Evolutionary conservation across 2,888 invertebrate genomes (phyloP), one percentile per base, ranked within the genome.

Genomic region (Orthonevra nobilis): DNA sequence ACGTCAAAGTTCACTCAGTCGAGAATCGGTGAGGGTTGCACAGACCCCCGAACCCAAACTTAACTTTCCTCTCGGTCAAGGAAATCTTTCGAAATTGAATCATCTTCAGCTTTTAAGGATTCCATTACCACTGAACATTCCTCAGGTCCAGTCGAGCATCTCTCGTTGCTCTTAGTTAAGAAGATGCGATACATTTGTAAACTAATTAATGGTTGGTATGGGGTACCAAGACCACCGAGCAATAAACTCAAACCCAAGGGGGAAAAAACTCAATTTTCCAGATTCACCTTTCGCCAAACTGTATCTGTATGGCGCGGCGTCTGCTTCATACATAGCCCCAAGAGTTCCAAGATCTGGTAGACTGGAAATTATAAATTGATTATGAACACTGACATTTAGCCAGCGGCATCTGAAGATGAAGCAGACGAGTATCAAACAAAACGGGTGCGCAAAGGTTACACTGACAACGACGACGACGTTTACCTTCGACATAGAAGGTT

Each of bases 291-390:
- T 50, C 30, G 17, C 42, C 15, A 50, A 63, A 50, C 34, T 56
- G 56, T 26, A 52, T 52, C n/a, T n/a, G n/a, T n/a, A n/a, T n/a
- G n/a, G n/a, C n/a, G n/a, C n/a, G n/a, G 9, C 40, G 32, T 26
- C 14, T 7, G 12, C 42, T 50, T 50, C 56, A 69, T 75, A 69
- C 69, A 58, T 64, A 58, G 32, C 77, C 52, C 38, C 52, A 58
- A 54, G 77, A 70, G 70, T 40, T 42, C 42, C 70, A 50, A 40
- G 46, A 68, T 50, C 73, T 81, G 79, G 73, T 73, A 81, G 79
- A 81, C 73, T 81, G 73, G 73, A 81, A 68, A 81, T 81, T 81
- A 73, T 73, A 81, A 81, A 81, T 81, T 73, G 68, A 81, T 81
- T 81, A 81, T 81, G 73, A 68, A 81, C 73, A 73, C 79, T 72